phyloP scores from a whole-genome alignment of 2,797 vertebrate genomes.

The Pipistrellus pygmaeus region DNA sequence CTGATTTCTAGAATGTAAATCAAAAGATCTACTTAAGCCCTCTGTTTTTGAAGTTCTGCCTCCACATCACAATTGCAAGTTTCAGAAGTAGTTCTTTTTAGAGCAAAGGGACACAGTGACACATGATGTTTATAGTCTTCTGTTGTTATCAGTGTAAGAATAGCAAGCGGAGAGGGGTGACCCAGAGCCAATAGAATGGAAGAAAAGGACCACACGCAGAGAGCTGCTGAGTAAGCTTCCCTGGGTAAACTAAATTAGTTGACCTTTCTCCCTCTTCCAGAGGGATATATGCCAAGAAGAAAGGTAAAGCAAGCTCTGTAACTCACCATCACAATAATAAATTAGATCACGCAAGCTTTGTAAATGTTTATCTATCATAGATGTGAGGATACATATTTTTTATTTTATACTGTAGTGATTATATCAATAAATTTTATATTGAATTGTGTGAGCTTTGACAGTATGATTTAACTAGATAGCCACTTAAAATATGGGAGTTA shows the following conservation, averaged over 20 bases:
- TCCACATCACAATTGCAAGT: background rate
- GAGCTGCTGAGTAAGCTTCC: background rate
- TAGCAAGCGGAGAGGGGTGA: background rate
- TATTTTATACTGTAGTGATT: background rate
- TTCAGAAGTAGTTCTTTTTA: conserved; percentile 8
- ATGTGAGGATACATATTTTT: background rate
- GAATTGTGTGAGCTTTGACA: background rate
- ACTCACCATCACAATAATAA: background rate
- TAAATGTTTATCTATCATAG: background rate
- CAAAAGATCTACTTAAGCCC: background rate
- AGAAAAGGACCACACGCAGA: background rate
- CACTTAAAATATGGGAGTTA: background rate
- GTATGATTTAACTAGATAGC: conserved; percentile 2
- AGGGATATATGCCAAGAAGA: background rate
- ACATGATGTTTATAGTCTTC: background rate
- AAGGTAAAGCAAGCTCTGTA: background rate
- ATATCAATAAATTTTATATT: background rate
- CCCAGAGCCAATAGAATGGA: background rate
- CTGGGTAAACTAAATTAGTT: conserved; percentile 12
- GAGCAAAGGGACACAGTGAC: background rate
- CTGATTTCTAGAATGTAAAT: background rate
- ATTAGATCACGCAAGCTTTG: background rate
- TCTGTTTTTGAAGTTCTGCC: background rate
- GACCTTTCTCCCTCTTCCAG: conserved; percentile 41
- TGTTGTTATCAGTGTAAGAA: background rate